phyloP scores from a whole-genome alignment of 1,140 invertebrate genomes.

The Pseudobourletiella spinata region DNA sequence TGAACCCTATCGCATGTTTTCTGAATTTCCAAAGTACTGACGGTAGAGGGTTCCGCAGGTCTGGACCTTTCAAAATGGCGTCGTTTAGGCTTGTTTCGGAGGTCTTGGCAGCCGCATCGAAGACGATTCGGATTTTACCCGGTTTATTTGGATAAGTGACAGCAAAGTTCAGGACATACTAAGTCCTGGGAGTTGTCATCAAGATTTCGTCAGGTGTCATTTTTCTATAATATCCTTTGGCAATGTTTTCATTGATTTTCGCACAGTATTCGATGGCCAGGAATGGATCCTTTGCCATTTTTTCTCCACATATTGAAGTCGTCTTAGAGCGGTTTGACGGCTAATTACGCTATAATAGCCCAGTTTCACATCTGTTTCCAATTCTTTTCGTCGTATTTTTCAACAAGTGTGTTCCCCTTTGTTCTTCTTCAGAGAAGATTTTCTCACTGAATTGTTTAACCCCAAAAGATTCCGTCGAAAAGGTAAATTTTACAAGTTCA shows the following conservation, averaged over 20 bases:
- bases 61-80: conserved; percentile 14
- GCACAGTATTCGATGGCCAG: not conserved
- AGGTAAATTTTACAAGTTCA: conserved; percentile 13
- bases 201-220: not conserved
- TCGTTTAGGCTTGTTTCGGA: conserved; percentile 20
- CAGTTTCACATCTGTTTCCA: conserved; percentile 6
- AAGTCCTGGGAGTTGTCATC: not conserved
- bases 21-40: conserved; percentile 17
- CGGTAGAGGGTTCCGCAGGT: conserved; percentile 10
- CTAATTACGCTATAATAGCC: conserved; percentile 15
- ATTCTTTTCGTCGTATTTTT: conserved; percentile 2
- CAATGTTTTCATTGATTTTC: conserved; percentile 13
- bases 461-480: conserved; percentile 14
- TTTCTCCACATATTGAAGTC: too few species aligned
- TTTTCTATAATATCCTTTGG: conserved; percentile 12
- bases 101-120: conserved; percentile 9
- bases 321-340: not conserved
- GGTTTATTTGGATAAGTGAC: conserved; percentile 13
- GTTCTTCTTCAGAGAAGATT: conserved; percentile 9
- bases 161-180: conserved; percentile 19
- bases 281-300: not conserved
- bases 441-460: not conserved
- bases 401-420: not conserved
- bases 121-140: conserved; percentile 10
- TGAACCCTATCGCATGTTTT: conserved; percentile 11